Base-by-base conservation (phyloP, 2,888 invertebrate genomes). In the Gymnosoma rotundatum region DNA sequence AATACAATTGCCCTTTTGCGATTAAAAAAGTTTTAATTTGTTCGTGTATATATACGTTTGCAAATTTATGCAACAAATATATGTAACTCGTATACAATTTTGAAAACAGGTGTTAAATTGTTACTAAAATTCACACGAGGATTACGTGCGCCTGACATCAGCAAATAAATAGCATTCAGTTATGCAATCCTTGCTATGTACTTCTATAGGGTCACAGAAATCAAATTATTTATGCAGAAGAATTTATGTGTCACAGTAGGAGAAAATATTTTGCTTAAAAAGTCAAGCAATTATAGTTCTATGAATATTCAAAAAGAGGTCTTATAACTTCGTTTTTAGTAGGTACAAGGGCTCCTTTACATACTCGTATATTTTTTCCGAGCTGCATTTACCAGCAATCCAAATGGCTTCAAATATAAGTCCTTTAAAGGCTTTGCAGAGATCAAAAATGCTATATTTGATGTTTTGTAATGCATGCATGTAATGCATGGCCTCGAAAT, bases 121-220 rank as follows among this genome's bases (percentile, higher is more conserved):
- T 88, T 89, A 88, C 87, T 88, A 60, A 89, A 89, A 89, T 91
- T 91, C 91, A 89, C 91, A 91, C 91, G 91, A 88, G 89, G 87
- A 88, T 90, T 91, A 91, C 90, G 90, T 90, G 89, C 90, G 89
- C 89, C 88, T 83, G 86, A 78, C 74, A 81, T 66, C 64, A 60
- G 21, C 78, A 66, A 52, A 76, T 42, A 69, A 78, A 78, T 64
- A 81, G 64, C 60, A 81, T 78, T 81, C 58, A 78, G 78, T 78
- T 90, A 87, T 87, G 90, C 78, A 81, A 83, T 80, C 52, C 64
- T 45, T 48, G 61, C 48, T n/a, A 48, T 73, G 42, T 70, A n/a
- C 12, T 58, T 42, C 36, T 67, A 18, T 9, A 20, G 45, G 42
- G 48, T 36, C 63, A 56, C 8, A 74, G n/a, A 14, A 12, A 9